Percentiles rank a stretch among this genome's conserved stretches.
Conservation (phyloP, 2,888 invertebrate genomes). For the Ormyrus rosae region DNA sequence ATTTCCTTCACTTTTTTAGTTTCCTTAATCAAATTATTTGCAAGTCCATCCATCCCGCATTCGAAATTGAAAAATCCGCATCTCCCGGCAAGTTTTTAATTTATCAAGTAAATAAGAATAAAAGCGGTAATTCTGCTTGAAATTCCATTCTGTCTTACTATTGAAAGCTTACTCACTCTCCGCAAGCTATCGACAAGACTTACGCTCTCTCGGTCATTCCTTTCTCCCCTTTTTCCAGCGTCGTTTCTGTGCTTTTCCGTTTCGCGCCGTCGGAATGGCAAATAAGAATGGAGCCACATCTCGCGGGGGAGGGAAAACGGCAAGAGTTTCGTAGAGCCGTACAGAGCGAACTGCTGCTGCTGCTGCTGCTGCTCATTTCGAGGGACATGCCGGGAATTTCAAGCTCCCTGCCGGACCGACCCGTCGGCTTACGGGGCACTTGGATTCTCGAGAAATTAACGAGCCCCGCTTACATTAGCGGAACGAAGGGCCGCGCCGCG, state of each 20-base stretch:
- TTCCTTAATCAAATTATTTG: too few relatives aligned
- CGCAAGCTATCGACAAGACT: neutral
- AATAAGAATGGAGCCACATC: conserved; percentile 43
- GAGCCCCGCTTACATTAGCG: conserved; percentile 36
- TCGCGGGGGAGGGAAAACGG: neutral
- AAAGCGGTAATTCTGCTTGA: too few relatives aligned
- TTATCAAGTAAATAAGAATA: too few relatives aligned
- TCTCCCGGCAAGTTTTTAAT: too few relatives aligned
- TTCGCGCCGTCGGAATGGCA: conserved; percentile 45
- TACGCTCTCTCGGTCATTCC: neutral
- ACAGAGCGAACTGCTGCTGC: neutral
- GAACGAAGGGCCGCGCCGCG: too few relatives aligned
- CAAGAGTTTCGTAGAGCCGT: neutral
- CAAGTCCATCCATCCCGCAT: too few relatives aligned
- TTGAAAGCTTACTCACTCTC: conserved; percentile 6
- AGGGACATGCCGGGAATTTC: conserved; percentile 46
- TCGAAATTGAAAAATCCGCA: too few relatives aligned
- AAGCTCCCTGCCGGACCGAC: neutral
- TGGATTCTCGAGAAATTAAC: conserved; percentile 52
- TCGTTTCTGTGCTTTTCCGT: conserved; percentile 41
- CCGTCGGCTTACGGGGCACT: neutral
- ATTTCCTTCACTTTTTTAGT: too few relatives aligned
- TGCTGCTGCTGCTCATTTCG: conserved; percentile 38
- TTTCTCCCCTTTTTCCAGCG: neutral
- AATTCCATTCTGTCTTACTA: too few relatives aligned